These are phyloP conservation scores for Amphiprion clarkii DNA, from an alignment of 2,797 vertebrate genomes.

Conservation along the genomic window DNA sequence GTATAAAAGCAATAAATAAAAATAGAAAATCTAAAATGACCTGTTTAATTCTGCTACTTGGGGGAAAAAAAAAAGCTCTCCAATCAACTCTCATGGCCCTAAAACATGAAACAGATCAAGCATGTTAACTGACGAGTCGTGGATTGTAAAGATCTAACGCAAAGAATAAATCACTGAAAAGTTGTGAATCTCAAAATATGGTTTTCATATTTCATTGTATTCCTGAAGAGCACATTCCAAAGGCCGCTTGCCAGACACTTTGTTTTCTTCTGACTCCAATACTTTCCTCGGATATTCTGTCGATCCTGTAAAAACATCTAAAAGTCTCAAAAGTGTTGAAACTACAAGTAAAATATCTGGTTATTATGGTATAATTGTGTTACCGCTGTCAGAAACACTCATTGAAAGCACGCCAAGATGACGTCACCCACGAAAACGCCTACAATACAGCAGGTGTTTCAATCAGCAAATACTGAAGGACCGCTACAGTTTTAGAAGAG, in stretches of 20 bases:
- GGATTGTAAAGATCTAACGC: constrained; percentile 38
- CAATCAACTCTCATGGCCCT: not conserved
- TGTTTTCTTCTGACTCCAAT: not conserved
- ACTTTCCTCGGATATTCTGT: too few relatives aligned
- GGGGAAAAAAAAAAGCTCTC: too few relatives aligned
- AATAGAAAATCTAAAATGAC: not conserved
- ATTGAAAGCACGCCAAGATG: constrained; percentile 20
- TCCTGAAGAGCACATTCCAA: constrained; percentile 24
- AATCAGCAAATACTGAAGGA: not conserved
- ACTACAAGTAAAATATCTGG: not conserved
- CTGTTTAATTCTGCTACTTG: not conserved
- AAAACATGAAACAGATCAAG: constrained; percentile 12
- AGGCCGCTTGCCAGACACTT: constrained; percentile 5
- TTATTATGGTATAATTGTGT: not conserved
- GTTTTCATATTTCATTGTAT: constrained; percentile 31
- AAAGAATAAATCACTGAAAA: constrained; percentile 36
- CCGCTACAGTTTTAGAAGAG: not conserved
- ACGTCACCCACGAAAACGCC: not conserved
- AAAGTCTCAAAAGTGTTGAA: constrained; percentile 7
- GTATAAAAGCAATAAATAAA: not conserved
- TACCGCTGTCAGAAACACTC: constrained; percentile 13
- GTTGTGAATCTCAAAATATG: constrained; percentile 24
- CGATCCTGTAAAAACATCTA: not conserved
- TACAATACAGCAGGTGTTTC: constrained; percentile 11
- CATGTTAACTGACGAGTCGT: constrained; percentile 34